phyloP scores from a whole-genome alignment of 2,113 vertebrate genomes.

The Jacana jacana region DNA sequence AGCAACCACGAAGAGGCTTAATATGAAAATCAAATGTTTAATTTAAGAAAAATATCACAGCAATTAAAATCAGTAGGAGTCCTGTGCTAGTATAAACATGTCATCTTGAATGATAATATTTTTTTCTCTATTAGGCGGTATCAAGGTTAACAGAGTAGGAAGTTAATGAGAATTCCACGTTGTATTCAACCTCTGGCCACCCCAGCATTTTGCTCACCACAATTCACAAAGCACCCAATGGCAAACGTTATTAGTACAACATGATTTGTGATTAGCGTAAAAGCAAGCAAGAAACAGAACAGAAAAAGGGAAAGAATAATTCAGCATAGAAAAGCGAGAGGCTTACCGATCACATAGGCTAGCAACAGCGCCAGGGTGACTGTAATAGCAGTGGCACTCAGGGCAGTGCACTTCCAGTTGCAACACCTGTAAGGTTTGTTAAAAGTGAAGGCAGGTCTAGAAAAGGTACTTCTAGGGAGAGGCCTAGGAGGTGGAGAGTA shows the following conservation, averaged over 20 bases:
- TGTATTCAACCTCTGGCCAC: constrained; percentile 17
- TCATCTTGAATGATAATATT: constrained; percentile 46
- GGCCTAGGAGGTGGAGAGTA: constrained; percentile 95
- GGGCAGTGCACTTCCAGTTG: constrained; percentile 96
- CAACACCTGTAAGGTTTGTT: constrained; percentile 97
- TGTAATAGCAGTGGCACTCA: constrained; percentile 92
- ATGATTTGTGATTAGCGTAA: neutral
- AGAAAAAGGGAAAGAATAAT: neutral
- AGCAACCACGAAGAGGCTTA: constrained; percentile 20
- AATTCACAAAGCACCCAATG: neutral
- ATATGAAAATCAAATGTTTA: constrained; percentile 65
- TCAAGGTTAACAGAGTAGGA: constrained; percentile 25
- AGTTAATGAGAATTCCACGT: constrained; percentile 30
- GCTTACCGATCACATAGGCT: constrained; percentile 95
- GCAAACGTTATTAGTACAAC: neutral
- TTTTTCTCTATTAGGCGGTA: constrained; percentile 8
- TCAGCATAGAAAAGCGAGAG: neutral
- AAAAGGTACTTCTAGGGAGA: constrained; percentile 92
- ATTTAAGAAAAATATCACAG: constrained; percentile 65
- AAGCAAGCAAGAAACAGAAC: constrained; percentile 3
- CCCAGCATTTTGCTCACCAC: neutral
- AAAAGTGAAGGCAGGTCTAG: constrained; percentile 93
- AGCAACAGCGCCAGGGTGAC: constrained; percentile 91
- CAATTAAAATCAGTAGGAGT: constrained; percentile 67
- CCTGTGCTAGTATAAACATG: constrained; percentile 46